Evolutionary conservation across 2,113 vertebrate genomes (phyloP).

Genomic region (Speoplatyrhinus poulsoni): DNA sequence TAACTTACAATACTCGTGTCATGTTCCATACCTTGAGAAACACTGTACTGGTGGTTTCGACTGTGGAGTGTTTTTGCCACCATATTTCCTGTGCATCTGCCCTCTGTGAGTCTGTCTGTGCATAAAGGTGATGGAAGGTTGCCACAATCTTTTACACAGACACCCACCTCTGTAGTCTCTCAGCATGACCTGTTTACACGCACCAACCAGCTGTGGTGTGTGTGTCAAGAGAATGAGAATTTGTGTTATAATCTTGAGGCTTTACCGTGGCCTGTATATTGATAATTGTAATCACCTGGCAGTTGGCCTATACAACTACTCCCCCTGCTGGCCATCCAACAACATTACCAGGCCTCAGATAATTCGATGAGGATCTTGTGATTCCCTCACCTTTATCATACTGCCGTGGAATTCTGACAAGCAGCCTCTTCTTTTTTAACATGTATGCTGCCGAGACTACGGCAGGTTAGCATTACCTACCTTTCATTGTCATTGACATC

Average conservation of each 20-base stretch:
- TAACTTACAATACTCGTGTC: no score
- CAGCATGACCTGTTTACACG: slow-evolving; percentile 36
- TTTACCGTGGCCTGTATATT: not conserved
- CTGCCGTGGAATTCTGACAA: not conserved
- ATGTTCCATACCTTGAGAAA: no score
- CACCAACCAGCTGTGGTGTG: not conserved
- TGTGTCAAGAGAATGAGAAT: not conserved
- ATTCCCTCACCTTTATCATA: not conserved
- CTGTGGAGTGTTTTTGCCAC: no score
- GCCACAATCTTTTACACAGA: slow-evolving; percentile 9
- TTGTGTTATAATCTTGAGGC: slow-evolving; percentile 12
- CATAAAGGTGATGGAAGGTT: slow-evolving; percentile 15
- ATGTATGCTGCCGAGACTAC: not conserved
- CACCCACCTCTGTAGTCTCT: slow-evolving; percentile 38
- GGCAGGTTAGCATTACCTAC: slow-evolving; percentile 15
- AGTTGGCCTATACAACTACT: not conserved
- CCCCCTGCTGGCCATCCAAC: not conserved
- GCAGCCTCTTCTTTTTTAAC: not conserved
- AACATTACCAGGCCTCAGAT: not conserved
- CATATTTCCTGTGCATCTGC: not conserved
- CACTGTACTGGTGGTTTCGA: no score
- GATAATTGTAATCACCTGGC: not conserved
- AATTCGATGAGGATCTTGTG: no score
- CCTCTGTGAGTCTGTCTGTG: not conserved
- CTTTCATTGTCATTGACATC: slow-evolving; percentile 59